Evolutionary conservation across 2,113 vertebrate genomes (phyloP).

Genomic region (Riparia riparia): DNA sequence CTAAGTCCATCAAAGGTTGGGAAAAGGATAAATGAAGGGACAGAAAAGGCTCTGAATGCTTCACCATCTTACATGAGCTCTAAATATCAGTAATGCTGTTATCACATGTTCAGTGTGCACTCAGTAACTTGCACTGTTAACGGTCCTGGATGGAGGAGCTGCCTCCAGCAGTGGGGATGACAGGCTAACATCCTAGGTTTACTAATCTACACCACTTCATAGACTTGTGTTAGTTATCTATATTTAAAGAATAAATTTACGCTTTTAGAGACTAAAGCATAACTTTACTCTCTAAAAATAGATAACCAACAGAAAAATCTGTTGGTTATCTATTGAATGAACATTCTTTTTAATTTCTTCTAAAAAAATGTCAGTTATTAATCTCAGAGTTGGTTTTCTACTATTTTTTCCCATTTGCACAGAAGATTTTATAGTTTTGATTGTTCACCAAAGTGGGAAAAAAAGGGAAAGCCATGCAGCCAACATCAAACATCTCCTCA

Average conservation of each 20-base stretch:
- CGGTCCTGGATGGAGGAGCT: neutral
- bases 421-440: neutral
- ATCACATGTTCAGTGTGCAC: neutral
- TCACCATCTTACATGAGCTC: neutral
- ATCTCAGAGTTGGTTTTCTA: neutral
- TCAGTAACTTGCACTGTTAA: neutral
- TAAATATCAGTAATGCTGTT: fast-evolving
- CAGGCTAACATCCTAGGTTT: neutral
- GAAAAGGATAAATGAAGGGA: neutral
- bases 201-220: neutral
- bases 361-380: neutral
- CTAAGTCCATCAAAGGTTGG: neutral
- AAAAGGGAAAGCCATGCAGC: neutral
- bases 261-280: neutral
- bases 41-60: neutral
- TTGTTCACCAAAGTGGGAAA: neutral
- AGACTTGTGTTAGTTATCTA: neutral
- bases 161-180: neutral
- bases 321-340: neutral
- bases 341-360: neutral
- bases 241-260: neutral
- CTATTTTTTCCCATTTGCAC: neutral
- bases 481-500: neutral
- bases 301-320: neutral
- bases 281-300: no score